phyloP scores from a whole-genome alignment of 1,140 invertebrate species.

The Macrotrachela quadricornifera region DNA sequence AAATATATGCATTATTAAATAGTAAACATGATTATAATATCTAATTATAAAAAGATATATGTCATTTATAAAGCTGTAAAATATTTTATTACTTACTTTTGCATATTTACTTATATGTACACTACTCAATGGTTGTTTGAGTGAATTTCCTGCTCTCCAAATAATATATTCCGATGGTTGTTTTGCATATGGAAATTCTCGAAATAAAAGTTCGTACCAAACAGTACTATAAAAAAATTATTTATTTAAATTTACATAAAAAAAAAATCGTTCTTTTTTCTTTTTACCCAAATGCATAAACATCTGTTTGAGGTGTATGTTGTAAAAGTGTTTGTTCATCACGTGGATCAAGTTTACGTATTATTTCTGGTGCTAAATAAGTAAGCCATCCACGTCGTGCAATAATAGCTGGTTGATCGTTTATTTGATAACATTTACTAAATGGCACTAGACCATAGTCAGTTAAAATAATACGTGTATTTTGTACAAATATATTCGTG shows the following conservation, averaged over 20 bases:
- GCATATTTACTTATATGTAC: too few species aligned
- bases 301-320: slow-evolving; percentile 39
- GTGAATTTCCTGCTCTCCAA: too few species aligned
- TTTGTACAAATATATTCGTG: slow-evolving; percentile 92
- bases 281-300: slow-evolving; percentile 83
- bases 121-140: too few species aligned
- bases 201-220: slow-evolving; percentile 90
- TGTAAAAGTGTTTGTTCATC: neutral
- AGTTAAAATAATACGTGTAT: slow-evolving; percentile 85
- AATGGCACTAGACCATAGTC: slow-evolving; percentile 67
- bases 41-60: too few species aligned
- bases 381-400: slow-evolving; percentile 50
- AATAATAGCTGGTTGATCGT: neutral
- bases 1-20: too few species aligned
- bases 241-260: neutral
- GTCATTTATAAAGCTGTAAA: too few species aligned
- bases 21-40: too few species aligned
- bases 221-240: slow-evolving; percentile 51
- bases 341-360: slow-evolving; percentile 40
- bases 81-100: too few species aligned
- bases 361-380: slow-evolving; percentile 85
- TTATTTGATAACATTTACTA: too few species aligned
- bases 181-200: slow-evolving; percentile 58
- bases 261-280: slow-evolving; percentile 9
- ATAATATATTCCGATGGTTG: too few species aligned